A percentile compares a stretch with the other conserved stretches of the same genome.
Conservation (phyloP, 35 echinoderm and acorn worm genomes). For the Heliocidaris tuberculata region DNA sequence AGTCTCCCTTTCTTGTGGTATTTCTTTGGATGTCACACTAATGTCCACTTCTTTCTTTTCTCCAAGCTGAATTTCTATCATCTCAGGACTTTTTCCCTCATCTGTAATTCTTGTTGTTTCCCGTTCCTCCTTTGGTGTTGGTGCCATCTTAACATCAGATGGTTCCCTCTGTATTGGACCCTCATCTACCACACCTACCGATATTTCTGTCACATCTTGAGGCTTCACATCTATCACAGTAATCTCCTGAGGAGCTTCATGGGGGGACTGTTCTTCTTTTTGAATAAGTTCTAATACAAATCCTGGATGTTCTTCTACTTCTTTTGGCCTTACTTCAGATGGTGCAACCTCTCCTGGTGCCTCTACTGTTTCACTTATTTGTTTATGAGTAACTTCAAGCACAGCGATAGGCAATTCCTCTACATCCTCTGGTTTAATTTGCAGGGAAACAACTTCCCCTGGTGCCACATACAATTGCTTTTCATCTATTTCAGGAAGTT, state of each 20-base stretch:
- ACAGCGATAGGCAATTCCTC: background rate
- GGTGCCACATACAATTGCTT: background rate
- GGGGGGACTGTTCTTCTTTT: background rate
- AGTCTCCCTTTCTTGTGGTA: background rate
- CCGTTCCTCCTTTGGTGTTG: background rate
- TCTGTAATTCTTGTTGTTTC: background rate
- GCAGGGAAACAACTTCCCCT: background rate
- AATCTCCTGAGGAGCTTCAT: constrained; percentile 22
- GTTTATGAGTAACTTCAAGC: background rate
- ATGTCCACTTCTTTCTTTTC: constrained; percentile 9
- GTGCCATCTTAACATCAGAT: background rate
- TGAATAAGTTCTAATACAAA: background rate
- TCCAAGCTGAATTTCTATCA: background rate
- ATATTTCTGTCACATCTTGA: constrained; percentile 29
- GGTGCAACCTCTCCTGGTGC: background rate
- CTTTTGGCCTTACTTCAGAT: background rate
- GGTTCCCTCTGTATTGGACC: constrained; percentile 22
- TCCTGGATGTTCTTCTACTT: background rate
- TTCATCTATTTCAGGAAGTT: constrained; percentile 9
- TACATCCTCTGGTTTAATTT: background rate
- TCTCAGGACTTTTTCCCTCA: background rate
- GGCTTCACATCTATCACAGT: background rate
- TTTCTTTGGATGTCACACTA: background rate
- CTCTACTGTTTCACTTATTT: background rate
- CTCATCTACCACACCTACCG: background rate